Percentiles rank a stretch among this genome's conserved stretches.
These are phyloP conservation scores for Gonioctena quinquepunctata DNA, from an alignment of 1,140 invertebrate species.

Conservation along the genomic window DNA sequence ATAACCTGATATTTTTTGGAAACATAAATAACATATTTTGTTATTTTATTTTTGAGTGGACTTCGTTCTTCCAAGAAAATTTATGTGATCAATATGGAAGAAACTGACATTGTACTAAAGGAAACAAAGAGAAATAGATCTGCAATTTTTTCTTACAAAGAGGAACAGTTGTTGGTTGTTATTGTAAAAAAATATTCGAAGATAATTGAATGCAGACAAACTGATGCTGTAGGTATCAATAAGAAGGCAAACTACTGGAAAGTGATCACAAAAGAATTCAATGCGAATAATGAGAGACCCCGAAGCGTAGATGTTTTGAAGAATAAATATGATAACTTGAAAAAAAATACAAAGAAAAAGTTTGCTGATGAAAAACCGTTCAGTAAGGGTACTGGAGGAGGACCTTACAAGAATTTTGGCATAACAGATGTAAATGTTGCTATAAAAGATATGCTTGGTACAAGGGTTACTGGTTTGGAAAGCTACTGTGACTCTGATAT, in stretches of 20 bases:
- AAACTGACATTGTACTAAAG: too few species aligned
- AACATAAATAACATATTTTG: too few species aligned
- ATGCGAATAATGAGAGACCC: neutral
- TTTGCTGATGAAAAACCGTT: neutral
- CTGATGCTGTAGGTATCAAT: neutral
- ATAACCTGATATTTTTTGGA: too few species aligned
- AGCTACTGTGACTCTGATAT: neutral
- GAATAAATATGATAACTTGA: slow-evolving; percentile 21
- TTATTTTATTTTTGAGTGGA: too few species aligned
- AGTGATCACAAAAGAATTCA: slow-evolving; percentile 2
- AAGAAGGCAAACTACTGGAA: neutral
- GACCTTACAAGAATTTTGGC: neutral
- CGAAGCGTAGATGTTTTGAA: slow-evolving; percentile 4
- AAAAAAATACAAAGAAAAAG: slow-evolving; percentile 12
- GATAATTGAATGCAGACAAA: slow-evolving; percentile 17
- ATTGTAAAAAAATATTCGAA: slow-evolving; percentile 6
- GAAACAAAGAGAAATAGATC: neutral
- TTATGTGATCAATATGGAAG: too few species aligned
- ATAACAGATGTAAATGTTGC: neutral
- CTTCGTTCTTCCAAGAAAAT: too few species aligned
- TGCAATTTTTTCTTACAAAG: slow-evolving; percentile 16
- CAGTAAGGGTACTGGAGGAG: neutral
- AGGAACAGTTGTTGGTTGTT: slow-evolving; percentile 14
- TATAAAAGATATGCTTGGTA: neutral
- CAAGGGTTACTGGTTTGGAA: neutral